Evolutionary conservation across 2,113 vertebrate genomes (phyloP), one percentile per base, ranked within the genome.

Genomic region (Dascyllus trimaculatus): DNA sequence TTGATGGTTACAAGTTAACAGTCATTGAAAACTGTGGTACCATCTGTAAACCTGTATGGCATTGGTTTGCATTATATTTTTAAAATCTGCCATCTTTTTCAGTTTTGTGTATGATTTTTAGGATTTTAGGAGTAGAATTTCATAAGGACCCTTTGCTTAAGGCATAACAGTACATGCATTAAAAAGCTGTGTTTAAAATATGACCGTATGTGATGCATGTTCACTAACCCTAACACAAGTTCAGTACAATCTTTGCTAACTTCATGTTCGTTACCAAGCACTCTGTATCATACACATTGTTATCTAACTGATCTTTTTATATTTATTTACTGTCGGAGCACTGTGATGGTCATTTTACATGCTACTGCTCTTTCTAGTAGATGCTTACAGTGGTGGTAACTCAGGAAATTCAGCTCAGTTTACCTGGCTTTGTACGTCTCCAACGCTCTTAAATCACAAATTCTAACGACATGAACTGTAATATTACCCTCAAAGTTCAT

Each of bases 91-190:
- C 2, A 5, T 62, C 17, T 7, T 22, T 51, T 79, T 40, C 11
- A 4, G 17, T 61, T 75, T 29, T 22, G 1, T 43, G 7, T 40
- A 7, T 35, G 1, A 5, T 18, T 54, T 63, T 40, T 22, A 0
- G 29, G 17, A 15, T n/a, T 58, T 58, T 64, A 43, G 21, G 13
- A 0, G 18, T 4, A 70, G 3, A 1, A 18, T 63, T 18, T 6
- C 14, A 49, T 62, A 0, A 22, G 17, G 52, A 29, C 59, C 49
- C n/a, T 78, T 65, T 81, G 21, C 38, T 84, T 52, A 22, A 67
- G 26, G 11, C 2, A 48, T 43, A 35, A 22, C 15, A 45, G 9
- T 32, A 14, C 52, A 49, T 14, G 26, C 43, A 57, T 57, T 22
- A 4, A 18, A 60, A 17, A 43, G 14, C 15, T 14, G n/a, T 53